Conservation (phyloP, 1,140 invertebrate genomes). For the Lasaia peninsularis region DNA sequence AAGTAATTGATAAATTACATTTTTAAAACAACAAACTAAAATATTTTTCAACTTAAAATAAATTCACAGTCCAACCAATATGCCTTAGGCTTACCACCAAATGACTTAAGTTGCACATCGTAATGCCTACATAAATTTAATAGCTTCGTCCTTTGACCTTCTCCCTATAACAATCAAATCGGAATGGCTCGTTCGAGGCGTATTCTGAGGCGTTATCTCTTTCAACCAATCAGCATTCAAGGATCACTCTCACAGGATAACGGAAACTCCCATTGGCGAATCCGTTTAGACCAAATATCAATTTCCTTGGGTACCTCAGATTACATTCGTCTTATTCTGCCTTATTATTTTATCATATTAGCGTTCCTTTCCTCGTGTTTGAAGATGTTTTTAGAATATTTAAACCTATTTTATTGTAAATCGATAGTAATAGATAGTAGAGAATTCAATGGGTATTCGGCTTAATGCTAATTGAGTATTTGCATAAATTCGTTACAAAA, state of each 20-base stretch:
- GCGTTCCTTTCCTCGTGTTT: conserved; percentile 1
- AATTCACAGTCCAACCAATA: too few relatives aligned
- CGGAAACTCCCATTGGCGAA: conserved; percentile 45
- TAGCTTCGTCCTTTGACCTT: conserved; percentile 25
- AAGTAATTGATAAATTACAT: too few relatives aligned
- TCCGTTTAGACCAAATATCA: conserved; percentile 35
- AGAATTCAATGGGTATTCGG: too few relatives aligned
- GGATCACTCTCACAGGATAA: conserved; percentile 63
- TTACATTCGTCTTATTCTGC: conserved; percentile 33
- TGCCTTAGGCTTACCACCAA: too few relatives aligned
- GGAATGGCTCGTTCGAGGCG: conserved; percentile 48
- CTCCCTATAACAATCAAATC: conserved; percentile 46
- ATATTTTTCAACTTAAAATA: too few relatives aligned
- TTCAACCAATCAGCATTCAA: conserved; percentile 52
- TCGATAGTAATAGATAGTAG: too few relatives aligned
- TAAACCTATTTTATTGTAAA: background rate
- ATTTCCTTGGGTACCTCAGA: conserved; percentile 49
- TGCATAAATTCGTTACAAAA: too few relatives aligned
- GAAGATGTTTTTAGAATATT: background rate
- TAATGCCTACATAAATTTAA: too few relatives aligned
- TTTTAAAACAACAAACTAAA: too few relatives aligned
- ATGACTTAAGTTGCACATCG: too few relatives aligned
- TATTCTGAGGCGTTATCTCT: conserved; percentile 59
- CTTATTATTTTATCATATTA: background rate
- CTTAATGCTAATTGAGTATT: too few relatives aligned